Percentiles rank a stretch among this genome's conserved stretches.
These are phyloP conservation scores for Neolamprologus variostigma DNA, from an alignment of 2,113 vertebrate species.

Conservation along the genomic window DNA sequence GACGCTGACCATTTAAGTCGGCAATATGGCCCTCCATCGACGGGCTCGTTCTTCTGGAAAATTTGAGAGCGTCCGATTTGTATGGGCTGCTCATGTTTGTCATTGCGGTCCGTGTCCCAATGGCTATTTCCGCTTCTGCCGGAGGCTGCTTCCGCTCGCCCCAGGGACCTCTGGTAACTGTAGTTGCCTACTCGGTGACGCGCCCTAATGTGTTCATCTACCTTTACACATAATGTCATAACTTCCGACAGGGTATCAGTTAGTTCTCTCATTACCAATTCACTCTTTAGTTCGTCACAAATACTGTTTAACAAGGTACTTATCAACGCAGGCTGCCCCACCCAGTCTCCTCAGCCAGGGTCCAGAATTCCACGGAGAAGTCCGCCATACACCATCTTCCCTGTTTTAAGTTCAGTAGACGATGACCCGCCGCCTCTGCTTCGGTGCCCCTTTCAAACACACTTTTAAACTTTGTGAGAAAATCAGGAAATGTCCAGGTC, in stretches of 20 bases:
- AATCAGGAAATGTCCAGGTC: neutral
- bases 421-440: neutral
- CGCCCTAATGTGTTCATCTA: neutral
- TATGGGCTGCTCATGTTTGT: accelerated
- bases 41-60: accelerated
- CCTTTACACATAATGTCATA: neutral
- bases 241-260: neutral
- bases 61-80: neutral
- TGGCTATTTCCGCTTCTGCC: neutral
- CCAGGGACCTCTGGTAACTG: neutral
- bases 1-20: neutral
- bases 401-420: neutral
- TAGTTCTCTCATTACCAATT: neutral
- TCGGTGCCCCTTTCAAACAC: neutral
- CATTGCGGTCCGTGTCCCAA: accelerated
- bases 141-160: neutral
- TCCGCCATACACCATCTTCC: accelerated
- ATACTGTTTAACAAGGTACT: neutral
- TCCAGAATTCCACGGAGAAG: neutral
- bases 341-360: neutral
- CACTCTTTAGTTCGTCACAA: neutral
- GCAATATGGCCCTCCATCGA: neutral
- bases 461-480: neutral
- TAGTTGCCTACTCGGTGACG: accelerated
- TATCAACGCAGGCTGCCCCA: neutral